phyloP scores from a whole-genome alignment of 2,113 vertebrate species.

The Ia io region DNA sequence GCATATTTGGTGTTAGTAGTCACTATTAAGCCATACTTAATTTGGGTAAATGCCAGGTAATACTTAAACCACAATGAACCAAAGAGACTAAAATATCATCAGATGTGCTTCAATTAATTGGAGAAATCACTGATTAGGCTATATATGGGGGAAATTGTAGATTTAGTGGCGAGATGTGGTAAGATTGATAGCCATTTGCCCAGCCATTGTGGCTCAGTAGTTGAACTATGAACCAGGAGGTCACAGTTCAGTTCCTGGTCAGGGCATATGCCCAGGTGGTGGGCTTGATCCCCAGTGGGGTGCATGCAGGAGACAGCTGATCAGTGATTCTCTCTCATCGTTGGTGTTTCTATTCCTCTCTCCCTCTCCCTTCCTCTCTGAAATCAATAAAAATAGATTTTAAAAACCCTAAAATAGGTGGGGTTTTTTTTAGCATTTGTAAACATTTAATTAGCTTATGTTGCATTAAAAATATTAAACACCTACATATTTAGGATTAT shows the following conservation, averaged over 20 bases:
- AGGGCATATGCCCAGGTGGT: no score
- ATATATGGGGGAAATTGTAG: not conserved
- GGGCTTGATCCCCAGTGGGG: no score
- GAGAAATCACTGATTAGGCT: not conserved
- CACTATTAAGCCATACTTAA: not conserved
- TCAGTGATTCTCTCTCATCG: no score
- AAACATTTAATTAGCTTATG: constrained; percentile 51
- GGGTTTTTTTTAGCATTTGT: not conserved
- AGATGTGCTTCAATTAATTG: not conserved
- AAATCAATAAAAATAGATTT: no score
- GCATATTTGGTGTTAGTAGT: not conserved
- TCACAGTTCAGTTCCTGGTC: no score
- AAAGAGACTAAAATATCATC: constrained; percentile 12
- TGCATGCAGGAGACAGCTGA: no score
- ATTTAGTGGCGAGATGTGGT: not conserved
- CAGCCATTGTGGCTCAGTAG: no score
- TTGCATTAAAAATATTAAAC: constrained; percentile 3
- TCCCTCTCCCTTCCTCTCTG: no score
- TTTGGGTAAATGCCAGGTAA: not conserved
- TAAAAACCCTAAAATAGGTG: no score
- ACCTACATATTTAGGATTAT: constrained; percentile 9
- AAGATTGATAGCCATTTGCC: not conserved
- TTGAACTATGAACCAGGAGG: no score
- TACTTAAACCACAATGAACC: not conserved
- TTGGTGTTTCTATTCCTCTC: no score